Evolutionary conservation across 1,140 invertebrate genomes (phyloP), one percentile per base, ranked within the genome.

Genomic region (Amyelois transitella): DNA sequence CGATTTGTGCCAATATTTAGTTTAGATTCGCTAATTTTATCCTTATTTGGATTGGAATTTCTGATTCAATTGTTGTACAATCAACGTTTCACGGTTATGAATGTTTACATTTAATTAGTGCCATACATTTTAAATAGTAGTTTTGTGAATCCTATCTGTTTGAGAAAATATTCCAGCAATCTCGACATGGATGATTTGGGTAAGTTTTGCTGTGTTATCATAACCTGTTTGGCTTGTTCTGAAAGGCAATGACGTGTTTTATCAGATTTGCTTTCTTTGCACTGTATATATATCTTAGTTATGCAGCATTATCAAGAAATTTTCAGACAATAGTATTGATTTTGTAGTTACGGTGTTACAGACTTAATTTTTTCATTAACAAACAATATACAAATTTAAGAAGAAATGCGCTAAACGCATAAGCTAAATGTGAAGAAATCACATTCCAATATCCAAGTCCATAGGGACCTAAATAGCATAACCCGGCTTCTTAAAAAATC

Each of bases 141-240:
- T 38, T 38, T 14, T 8, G 32, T 38, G 32, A 1, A n/a, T 14
- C n/a, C n/a, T 12, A 14, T 14, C 17, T 12, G 3, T 14, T 38
- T 1, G 1, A 38, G 32, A 38, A 38, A 0, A 38, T 38, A 38
- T 38, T 14, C 12, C 12, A 14, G 32, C 10, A 48, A 20, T 48
- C 45, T 56, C 56, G 62, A 56, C 48, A 86, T 86, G 83, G 83
- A 86, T 57, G 83, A 86, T 66, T 71, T 86, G 55, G 83, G 83
- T 86, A 69, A 80, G 83, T 84, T 55, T 66, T 62, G 51, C 64
- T 43, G 51, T 81, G 69, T 81, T 82, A 86, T 81, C 72, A 70
- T 78, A 84, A 83, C 81, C 77, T 81, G 80, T 82, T 86, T 81
- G 64, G 47, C 57, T 65, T 64, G 62, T 53, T 68, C 53, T 62